Conservation (phyloP, 2,888 invertebrate species). For the Spodoptera littoralis region DNA sequence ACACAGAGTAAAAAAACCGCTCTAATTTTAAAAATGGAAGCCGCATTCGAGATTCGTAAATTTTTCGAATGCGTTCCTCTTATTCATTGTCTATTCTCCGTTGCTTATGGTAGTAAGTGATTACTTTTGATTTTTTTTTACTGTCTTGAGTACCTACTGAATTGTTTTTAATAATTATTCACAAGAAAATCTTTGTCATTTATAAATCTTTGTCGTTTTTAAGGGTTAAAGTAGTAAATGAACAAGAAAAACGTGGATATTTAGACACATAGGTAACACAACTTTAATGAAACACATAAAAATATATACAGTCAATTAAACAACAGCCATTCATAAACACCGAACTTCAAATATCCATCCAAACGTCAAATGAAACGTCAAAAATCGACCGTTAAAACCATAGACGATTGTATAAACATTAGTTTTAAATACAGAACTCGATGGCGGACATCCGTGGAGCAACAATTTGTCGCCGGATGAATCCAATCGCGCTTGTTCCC, state of each 20-base stretch:
- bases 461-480: constrained; percentile 57
- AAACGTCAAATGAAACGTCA: not conserved
- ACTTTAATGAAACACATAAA: no score
- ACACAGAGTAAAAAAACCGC: constrained; percentile 2
- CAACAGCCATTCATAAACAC: not conserved
- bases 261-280: no score
- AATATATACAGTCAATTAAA: no score
- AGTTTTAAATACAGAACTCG: constrained; percentile 52
- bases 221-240: no score
- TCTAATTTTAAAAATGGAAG: constrained; percentile 70
- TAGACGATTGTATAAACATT: constrained; percentile 41
- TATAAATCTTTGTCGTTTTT: no score
- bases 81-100: constrained; percentile 8
- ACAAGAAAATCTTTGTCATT: no score
- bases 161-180: no score
- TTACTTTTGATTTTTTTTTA: constrained; percentile 43
- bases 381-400: constrained; percentile 14
- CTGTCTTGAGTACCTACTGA: constrained; percentile 24
- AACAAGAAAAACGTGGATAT: no score
- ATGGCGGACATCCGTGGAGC: constrained; percentile 58
- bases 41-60: constrained; percentile 54
- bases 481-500: constrained; percentile 58
- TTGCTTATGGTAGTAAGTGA: constrained; percentile 52
- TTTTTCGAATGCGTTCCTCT: constrained; percentile 55
- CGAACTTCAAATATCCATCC: not conserved